These are phyloP conservation scores for Papilio xuthus DNA, from an alignment of 1,140 invertebrate species.

Conservation along the genomic window DNA sequence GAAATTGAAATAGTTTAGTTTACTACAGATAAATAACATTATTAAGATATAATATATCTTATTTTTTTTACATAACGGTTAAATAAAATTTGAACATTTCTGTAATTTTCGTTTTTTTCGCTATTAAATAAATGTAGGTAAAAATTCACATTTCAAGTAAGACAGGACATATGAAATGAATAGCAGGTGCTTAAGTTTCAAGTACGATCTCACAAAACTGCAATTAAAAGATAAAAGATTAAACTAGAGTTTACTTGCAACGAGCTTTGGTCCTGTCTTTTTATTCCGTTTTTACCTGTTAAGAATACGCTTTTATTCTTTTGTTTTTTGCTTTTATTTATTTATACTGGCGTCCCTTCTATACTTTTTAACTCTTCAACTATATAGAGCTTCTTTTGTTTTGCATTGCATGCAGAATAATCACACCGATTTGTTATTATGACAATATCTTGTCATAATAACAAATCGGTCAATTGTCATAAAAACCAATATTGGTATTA, in stretches of 20 bases:
- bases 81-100: no score
- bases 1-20: no score
- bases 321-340: constrained; percentile 3
- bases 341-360: constrained; percentile 8
- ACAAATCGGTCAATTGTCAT: no score
- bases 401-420: neutral
- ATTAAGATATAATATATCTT: no score
- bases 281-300: constrained; percentile 18
- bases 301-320: constrained; percentile 4
- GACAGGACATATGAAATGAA: neutral
- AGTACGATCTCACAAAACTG: constrained; percentile 28
- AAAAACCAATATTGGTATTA: no score
- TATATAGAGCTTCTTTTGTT: neutral
- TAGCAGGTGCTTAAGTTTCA: constrained; percentile 2
- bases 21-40: no score
- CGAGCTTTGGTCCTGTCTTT: constrained; percentile 24
- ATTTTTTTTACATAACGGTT: no score
- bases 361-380: constrained; percentile 1
- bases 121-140: neutral
- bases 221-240: constrained; percentile 36
- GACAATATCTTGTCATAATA: no score
- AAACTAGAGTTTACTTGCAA: neutral
- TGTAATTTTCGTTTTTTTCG: neutral
- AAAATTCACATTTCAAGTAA: neutral
- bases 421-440: neutral